Conservation (phyloP, 2,888 invertebrate species). For the Pantelozetes paolii region DNA sequence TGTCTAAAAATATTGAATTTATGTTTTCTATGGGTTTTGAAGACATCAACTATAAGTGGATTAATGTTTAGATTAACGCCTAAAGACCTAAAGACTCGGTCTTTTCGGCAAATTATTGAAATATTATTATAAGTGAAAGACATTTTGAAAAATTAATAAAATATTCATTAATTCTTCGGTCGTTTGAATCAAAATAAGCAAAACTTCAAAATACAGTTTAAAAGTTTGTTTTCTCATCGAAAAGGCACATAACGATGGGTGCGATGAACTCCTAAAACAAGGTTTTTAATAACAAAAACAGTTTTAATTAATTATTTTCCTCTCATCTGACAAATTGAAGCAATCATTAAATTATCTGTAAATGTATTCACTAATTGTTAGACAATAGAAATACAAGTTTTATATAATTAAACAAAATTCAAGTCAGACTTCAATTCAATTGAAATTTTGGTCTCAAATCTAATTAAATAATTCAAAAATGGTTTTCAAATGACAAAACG, state of each 20-base stretch:
- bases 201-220: no score
- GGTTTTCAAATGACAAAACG: no score
- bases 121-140: no score
- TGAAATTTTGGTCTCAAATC: background rate
- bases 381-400: background rate
- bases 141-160: no score
- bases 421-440: background rate
- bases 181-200: no score
- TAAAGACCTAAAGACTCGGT: background rate
- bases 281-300: background rate
- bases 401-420: background rate
- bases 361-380: background rate
- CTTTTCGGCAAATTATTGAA: background rate
- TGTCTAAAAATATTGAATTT: background rate
- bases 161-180: no score
- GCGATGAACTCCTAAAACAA: no score
- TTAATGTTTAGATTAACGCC: background rate
- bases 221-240: no score
- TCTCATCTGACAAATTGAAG: background rate
- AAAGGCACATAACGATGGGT: no score
- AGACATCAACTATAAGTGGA: background rate
- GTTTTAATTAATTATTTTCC: background rate
- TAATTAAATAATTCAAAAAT: no score
- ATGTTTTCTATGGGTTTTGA: background rate
- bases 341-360: background rate